These are phyloP conservation scores for Drosophila monieri DNA, from an alignment of 2,888 invertebrate species.

Conservation along the genomic window DNA sequence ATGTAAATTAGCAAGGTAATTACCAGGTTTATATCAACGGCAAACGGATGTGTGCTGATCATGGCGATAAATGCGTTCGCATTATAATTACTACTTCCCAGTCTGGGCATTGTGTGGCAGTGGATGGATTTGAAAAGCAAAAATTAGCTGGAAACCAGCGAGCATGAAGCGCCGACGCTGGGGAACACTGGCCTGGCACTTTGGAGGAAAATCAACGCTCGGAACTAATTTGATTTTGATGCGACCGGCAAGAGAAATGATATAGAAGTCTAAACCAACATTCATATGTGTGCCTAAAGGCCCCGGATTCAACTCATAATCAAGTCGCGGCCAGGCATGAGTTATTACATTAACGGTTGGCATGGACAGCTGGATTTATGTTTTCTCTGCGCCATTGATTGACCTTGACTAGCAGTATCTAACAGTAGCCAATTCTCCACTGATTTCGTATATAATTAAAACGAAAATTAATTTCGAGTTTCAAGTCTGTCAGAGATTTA, in stretches of 20 bases:
- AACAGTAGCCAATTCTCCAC: slow-evolving; percentile 42
- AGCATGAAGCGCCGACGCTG: slow-evolving; percentile 67
- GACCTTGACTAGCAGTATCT: slow-evolving; percentile 42
- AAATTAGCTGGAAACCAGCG: slow-evolving; percentile 75
- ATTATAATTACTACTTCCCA: slow-evolving; percentile 70
- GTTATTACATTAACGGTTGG: slow-evolving; percentile 69
- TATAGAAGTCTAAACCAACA: slow-evolving; percentile 57
- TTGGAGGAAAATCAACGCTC: slow-evolving; percentile 71
- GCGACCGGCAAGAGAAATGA: slow-evolving; percentile 64
- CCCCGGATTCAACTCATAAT: slow-evolving; percentile 57
- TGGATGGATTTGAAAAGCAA: slow-evolving; percentile 57
- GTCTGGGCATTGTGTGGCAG: slow-evolving; percentile 52
- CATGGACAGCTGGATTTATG: slow-evolving; percentile 44
- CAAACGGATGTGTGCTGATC: slow-evolving; percentile 73
- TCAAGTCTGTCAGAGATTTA: slow-evolving; percentile 63
- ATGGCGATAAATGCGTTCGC: slow-evolving; percentile 70
- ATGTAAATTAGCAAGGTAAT: slow-evolving; percentile 72
- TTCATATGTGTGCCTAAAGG: not conserved
- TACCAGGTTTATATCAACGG: slow-evolving; percentile 51
- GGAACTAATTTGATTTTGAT: slow-evolving; percentile 79
- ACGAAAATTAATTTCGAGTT: slow-evolving; percentile 60
- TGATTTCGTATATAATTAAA: slow-evolving; percentile 66
- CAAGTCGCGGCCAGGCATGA: slow-evolving; percentile 56
- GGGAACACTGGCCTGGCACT: slow-evolving; percentile 8
- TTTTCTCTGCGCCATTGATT: slow-evolving; percentile 25